Percentiles rank a stretch among this genome's conserved stretches.
Conservation (phyloP, 2,888 invertebrate genomes). For the Seira sanloemensis region DNA sequence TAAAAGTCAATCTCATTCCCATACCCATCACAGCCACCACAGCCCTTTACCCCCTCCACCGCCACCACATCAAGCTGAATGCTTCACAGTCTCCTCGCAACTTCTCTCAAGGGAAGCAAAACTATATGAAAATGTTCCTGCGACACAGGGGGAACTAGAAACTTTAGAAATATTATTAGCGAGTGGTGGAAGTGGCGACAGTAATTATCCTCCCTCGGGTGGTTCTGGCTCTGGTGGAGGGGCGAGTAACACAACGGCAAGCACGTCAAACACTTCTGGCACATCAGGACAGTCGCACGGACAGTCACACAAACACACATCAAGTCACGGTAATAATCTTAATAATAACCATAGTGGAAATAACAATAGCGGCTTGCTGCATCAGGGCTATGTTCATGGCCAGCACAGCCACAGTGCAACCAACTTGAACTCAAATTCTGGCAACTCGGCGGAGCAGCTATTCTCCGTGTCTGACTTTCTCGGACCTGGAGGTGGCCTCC, state of each 20-base stretch:
- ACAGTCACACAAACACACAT: slow-evolving; percentile 43
- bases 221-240: slow-evolving; percentile 57
- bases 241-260: slow-evolving; percentile 62
- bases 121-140: slow-evolving; percentile 73
- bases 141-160: slow-evolving; percentile 66
- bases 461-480: slow-evolving; percentile 71
- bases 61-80: slow-evolving; percentile 55
- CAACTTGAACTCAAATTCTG: slow-evolving; percentile 44
- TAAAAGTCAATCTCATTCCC: slow-evolving; percentile 51
- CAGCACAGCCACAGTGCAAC: slow-evolving; percentile 54
- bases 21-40: slow-evolving; percentile 38
- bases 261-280: slow-evolving; percentile 60
- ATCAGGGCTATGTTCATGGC: slow-evolving; percentile 42
- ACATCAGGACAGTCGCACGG: slow-evolving; percentile 57
- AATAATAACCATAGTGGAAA: slow-evolving; percentile 59
- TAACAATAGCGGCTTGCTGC: slow-evolving; percentile 33
- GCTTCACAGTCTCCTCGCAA: slow-evolving; percentile 72
- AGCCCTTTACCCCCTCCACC: slow-evolving; percentile 34
- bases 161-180: slow-evolving; percentile 67
- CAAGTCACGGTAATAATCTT: slow-evolving; percentile 50
- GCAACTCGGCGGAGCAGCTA: slow-evolving; percentile 64
- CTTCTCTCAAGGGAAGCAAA: slow-evolving; percentile 69
- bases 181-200: slow-evolving; percentile 63
- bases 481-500: slow-evolving; percentile 56
- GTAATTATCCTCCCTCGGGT: slow-evolving; percentile 55